Evolutionary conservation across 2,113 vertebrate species (phyloP), one percentile per base, ranked within the genome.

Genomic region (Calypte anna): DNA sequence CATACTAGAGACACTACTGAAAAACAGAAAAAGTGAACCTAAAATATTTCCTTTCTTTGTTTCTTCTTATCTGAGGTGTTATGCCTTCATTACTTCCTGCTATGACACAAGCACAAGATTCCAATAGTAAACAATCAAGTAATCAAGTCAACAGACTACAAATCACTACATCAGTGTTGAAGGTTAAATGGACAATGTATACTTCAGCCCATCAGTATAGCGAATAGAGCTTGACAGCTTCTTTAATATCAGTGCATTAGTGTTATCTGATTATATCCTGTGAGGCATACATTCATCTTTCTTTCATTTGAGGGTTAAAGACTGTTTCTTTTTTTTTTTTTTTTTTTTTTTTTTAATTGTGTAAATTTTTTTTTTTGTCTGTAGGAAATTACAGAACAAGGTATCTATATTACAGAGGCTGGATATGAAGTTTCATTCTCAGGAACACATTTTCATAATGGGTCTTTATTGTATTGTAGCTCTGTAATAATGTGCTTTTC

Each of bases 381-480:
- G 31, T 90, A 92, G n/a, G 36, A 95, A 94, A 85, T 61, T 76
- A 54, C 53, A 86, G 82, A 93, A 92, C 31, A 92, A 92, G 50
- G 16, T 20, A 70, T 67, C 84, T 75, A 28, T 36, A n/a, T 83
- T n/a, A 55, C 18, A 82, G 63, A 79, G 18, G 21, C 9, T 61
- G 33, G 10, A 70, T 73, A 63, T 61, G 46, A 79, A 92, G 38
- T 91, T 96, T 59, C 73, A 64, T 91, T 95, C 70, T 90, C 0
- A 66, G 66, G 54, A 94, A 97, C 10, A 31, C 16, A 85, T 80
- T 91, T 96, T 88, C 81, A 69, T 92, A 94, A 93, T 62, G 25
- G 85, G 75, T 88, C 94, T 93, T 95, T 83, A 91, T 82, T 90
- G 11, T 57, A 92, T 33, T 33, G 8, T 66, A 94, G 89, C 67